Evolutionary conservation across 2,797 vertebrate genomes (phyloP), one percentile per base, ranked within the genome.

Genomic region (Lepilemur septentrionalis): DNA sequence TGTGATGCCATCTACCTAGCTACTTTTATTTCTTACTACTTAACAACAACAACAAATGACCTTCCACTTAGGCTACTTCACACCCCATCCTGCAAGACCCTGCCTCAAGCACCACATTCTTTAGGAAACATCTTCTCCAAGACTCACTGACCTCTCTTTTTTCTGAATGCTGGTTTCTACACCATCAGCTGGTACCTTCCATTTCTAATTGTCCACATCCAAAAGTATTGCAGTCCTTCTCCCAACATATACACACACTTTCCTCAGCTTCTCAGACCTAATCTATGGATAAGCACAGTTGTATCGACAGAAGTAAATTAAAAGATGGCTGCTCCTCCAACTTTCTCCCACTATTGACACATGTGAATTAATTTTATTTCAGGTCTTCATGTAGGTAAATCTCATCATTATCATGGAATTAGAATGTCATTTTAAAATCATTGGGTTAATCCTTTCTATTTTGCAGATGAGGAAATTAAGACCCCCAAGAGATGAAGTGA

Each of bases 341-440:
- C 57, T 88, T 63, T 63, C 61, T 52, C 50, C 57, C 20, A 15
- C 43, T 3, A 5, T 6, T 41, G 25, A 85, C 41, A 48, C 2
- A 46, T 38, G 4, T 50, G 41, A 93, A 59, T 94, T 96, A 25
- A 93, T 84, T 94, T 95, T 93, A 88, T 79, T 96, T 92, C 41
- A 63, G 23, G 35, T 83, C 35, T 94, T 80, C 35, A 50, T 50
- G 35, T 69, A 89, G 17, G 32, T 79, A 91, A 93, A 67, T 86
- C 17, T 94, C 52, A 80, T 57, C 48, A 43, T 14, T 80, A 23
- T 70, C 25, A 48, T 61, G 25, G 84, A 78, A 67, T 82, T 93
- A 75, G 63, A 93, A 89, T 18, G 20, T 67, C 35, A 52, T 30
- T 48, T 93, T 93, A 59, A 91, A 94, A 69, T 86, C 48, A 41